phyloP scores from a whole-genome alignment of 1,140 invertebrate species.

The Hylaeus anthracinus region DNA sequence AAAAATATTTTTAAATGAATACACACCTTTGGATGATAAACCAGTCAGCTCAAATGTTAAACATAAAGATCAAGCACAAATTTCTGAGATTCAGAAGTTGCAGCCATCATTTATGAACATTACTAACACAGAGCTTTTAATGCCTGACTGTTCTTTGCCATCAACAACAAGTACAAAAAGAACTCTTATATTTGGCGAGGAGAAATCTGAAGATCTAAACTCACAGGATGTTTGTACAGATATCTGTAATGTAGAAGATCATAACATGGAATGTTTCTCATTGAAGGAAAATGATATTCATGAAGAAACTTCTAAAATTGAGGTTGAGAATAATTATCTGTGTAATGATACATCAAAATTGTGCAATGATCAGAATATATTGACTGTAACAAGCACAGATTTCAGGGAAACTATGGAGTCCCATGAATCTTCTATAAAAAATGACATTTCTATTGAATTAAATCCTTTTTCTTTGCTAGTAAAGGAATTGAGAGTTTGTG shows the following conservation, averaged over 20 bases:
- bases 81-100: neutral
- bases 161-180: no score
- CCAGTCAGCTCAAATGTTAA: neutral
- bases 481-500: constrained; percentile 41
- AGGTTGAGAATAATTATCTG: neutral
- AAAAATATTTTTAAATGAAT: neutral
- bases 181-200: neutral
- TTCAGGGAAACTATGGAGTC: neutral
- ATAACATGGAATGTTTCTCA: neutral
- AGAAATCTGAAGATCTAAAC: neutral
- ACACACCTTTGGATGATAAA: neutral
- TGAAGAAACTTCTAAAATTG: neutral
- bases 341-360: neutral
- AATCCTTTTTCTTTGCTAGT: constrained; percentile 49
- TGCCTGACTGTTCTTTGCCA: neutral
- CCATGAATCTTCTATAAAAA: neutral
- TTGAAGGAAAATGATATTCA: neutral
- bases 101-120: neutral
- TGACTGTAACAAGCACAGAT: neutral
- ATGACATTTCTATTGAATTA: neutral
- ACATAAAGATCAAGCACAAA: neutral
- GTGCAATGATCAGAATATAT: neutral
- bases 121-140: neutral
- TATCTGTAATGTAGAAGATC: constrained; percentile 14
- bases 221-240: neutral